phyloP scores from a whole-genome alignment of 2,113 vertebrate genomes.

The Psittacula cyanocephala region DNA sequence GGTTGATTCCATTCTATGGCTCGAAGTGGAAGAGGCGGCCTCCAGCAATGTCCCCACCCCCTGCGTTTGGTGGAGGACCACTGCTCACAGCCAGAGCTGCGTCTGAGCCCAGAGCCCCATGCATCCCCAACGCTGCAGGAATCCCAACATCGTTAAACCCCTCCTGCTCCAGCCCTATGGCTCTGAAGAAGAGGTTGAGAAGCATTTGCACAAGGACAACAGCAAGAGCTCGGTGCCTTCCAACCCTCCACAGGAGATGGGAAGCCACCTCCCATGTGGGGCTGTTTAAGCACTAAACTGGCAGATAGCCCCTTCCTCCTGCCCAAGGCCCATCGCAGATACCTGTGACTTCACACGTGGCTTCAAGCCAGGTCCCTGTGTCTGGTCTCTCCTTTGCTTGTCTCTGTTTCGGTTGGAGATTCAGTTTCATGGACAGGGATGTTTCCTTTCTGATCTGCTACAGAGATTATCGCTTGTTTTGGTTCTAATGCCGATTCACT shows the following conservation, averaged over 20 bases:
- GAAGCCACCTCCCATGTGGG: not conserved
- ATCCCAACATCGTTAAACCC: not conserved
- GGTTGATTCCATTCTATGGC: not conserved
- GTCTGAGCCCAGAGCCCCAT: not conserved
- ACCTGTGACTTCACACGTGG: accelerated
- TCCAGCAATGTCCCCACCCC: accelerated
- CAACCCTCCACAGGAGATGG: accelerated
- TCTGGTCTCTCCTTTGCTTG: not conserved
- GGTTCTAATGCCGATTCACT: not conserved
- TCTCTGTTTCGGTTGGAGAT: not conserved
- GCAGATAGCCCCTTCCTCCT: not conserved
- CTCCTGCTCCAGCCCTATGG: not conserved
- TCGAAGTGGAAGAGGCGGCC: accelerated
- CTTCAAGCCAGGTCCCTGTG: not conserved
- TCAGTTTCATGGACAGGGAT: not conserved
- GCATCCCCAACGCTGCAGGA: not conserved
- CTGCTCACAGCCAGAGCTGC: not conserved
- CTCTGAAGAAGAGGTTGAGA: not conserved
- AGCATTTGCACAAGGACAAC: not conserved
- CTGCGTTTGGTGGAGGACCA: accelerated
- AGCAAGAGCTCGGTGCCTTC: accelerated
- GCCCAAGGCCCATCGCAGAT: not conserved
- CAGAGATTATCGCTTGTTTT: not conserved
- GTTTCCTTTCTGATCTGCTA: not conserved
- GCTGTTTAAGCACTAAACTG: accelerated